phyloP scores from a whole-genome alignment of 2,113 vertebrate genomes.

The Triplophysa rosa region DNA sequence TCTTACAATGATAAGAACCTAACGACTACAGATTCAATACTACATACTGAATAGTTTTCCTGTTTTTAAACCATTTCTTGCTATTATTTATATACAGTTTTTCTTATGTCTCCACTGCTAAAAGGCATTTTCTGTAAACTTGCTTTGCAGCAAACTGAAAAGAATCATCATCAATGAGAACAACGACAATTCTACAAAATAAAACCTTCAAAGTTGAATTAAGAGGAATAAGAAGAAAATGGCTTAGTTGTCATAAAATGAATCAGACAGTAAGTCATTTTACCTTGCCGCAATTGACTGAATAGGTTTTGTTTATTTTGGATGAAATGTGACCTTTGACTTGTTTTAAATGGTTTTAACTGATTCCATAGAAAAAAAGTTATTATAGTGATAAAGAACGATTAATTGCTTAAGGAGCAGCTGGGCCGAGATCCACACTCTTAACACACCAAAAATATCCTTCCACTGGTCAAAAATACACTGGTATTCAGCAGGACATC shows the following conservation, averaged over 20 bases:
- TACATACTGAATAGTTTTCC: too few species aligned
- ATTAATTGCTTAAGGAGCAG: slow-evolving; percentile 41
- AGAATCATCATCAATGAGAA: too few species aligned
- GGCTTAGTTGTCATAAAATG: background rate
- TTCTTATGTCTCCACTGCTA: too few species aligned
- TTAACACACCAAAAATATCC: slow-evolving; percentile 20
- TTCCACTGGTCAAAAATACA: slow-evolving; percentile 32
- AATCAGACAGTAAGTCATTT: background rate
- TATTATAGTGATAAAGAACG: slow-evolving; percentile 33
- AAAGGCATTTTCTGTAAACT: too few species aligned
- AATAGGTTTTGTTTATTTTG: background rate
- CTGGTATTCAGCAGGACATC: slow-evolving; percentile 23
- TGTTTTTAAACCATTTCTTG: too few species aligned
- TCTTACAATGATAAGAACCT: too few species aligned
- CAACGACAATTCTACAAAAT: too few species aligned
- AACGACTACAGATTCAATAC: too few species aligned
- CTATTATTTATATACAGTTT: too few species aligned
- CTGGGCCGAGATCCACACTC: slow-evolving; percentile 41
- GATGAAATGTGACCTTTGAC: background rate
- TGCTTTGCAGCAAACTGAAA: too few species aligned
- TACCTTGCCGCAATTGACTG: too few species aligned
- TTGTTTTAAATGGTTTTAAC: background rate
- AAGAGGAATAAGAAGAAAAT: background rate
- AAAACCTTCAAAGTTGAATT: too few species aligned
- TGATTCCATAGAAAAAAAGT: slow-evolving; percentile 43